These are phyloP conservation scores for Mythimna loreyi DNA, from an alignment of 2,888 invertebrate species.

Conservation along the genomic window DNA sequence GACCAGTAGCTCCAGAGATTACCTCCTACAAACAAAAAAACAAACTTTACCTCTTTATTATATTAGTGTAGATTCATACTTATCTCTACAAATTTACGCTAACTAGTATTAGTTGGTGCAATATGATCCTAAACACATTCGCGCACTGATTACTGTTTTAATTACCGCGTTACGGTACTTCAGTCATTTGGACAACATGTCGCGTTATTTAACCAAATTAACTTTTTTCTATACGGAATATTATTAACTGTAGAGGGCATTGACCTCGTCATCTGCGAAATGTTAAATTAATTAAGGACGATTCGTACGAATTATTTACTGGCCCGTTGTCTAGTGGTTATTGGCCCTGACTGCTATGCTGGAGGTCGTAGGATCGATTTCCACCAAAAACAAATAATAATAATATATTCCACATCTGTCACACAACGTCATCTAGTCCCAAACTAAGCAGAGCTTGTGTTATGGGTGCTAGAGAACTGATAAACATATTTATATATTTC, in stretches of 20 bases:
- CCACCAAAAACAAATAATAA: too few relatives aligned
- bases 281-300: conserved; percentile 12
- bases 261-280: conserved; percentile 4
- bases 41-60: too few relatives aligned
- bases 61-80: too few relatives aligned
- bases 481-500: too few relatives aligned
- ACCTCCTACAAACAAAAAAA: not conserved
- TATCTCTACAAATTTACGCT: conserved; percentile 1
- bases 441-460: too few relatives aligned
- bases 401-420: too few relatives aligned
- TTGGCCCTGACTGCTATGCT: too few relatives aligned
- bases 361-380: too few relatives aligned
- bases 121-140: conserved; percentile 36
- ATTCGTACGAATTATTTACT: not conserved
- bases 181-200: conserved; percentile 43
- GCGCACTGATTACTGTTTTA: conserved; percentile 38
- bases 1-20: too few relatives aligned
- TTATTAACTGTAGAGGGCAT: conserved; percentile 32
- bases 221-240: conserved; percentile 1
- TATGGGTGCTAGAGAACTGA: too few relatives aligned
- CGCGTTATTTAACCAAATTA: conserved; percentile 35
- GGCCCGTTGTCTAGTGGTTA: too few relatives aligned
- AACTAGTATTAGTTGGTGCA: conserved; percentile 24
- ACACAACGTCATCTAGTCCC: too few relatives aligned
- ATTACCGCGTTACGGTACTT: conserved; percentile 45